Percentiles rank a stretch among this genome's conserved stretches.
Conservation (phyloP, 2,888 invertebrate genomes). For the Ischnura elegans region DNA sequence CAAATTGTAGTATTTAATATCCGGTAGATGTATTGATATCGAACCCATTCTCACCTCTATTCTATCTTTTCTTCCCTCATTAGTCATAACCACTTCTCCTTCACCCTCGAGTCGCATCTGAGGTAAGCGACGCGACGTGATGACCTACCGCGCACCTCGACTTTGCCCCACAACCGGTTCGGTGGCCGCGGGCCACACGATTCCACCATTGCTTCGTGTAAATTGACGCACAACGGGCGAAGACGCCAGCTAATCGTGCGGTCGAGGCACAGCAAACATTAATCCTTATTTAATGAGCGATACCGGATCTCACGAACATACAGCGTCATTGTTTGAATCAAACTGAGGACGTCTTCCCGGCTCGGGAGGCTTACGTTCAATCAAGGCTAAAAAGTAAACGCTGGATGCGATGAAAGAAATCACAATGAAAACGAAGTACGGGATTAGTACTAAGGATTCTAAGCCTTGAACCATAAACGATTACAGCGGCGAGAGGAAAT, state of each 20-base stretch:
- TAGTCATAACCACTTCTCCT: too few species aligned
- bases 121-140: too few species aligned
- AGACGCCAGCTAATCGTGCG: background rate
- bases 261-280: background rate
- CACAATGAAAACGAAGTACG: background rate
- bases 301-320: background rate
- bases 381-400: background rate
- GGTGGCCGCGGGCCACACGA: background rate
- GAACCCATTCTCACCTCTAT: too few species aligned
- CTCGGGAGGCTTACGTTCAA: too few species aligned
- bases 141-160: background rate
- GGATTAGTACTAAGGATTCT: too few species aligned
- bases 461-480: too few species aligned
- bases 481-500: too few species aligned
- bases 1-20: too few species aligned
- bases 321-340: background rate
- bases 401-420: background rate
- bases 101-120: too few species aligned
- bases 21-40: too few species aligned
- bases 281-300: background rate
- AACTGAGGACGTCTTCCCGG: background rate
- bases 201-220: background rate
- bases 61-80: too few species aligned
- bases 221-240: background rate
- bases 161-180: background rate